Percentiles rank a stretch among this genome's conserved stretches.
Evolutionary conservation across 2,113 vertebrate species (phyloP).

Genomic region (Martes martes): DNA sequence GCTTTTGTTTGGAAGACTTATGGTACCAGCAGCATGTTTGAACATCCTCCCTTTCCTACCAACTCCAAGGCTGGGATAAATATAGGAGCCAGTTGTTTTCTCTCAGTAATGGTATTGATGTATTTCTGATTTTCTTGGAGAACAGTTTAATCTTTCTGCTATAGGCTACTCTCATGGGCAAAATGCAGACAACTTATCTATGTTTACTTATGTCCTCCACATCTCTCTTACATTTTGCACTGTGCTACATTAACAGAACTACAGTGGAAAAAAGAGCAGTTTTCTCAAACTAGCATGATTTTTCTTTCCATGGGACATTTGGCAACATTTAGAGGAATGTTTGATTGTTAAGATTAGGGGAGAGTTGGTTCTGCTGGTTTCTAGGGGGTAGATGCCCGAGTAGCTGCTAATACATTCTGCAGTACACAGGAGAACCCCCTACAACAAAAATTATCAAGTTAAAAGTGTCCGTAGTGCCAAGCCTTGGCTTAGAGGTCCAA

Average conservation of each 20-base stretch:
- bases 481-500: background rate
- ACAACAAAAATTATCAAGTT: background rate
- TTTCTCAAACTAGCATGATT: background rate
- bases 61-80: background rate
- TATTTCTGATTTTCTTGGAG: background rate
- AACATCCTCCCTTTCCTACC: background rate
- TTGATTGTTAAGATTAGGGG: background rate
- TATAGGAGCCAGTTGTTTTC: background rate
- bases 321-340: background rate
- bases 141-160: background rate
- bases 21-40: background rate
- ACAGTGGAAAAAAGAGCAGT: background rate
- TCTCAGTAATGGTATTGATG: background rate
- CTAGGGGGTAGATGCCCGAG: too few species aligned
- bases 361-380: background rate
- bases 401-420: background rate
- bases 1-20: background rate
- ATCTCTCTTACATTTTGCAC: background rate
- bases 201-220: background rate
- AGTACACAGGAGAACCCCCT: background rate
- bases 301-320: background rate
- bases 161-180: background rate
- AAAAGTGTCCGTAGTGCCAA: background rate
- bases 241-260: background rate
- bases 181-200: background rate